Conservation (phyloP, 35 echinoderm and acorn worm species). For the Ophiothrix spiculata region DNA sequence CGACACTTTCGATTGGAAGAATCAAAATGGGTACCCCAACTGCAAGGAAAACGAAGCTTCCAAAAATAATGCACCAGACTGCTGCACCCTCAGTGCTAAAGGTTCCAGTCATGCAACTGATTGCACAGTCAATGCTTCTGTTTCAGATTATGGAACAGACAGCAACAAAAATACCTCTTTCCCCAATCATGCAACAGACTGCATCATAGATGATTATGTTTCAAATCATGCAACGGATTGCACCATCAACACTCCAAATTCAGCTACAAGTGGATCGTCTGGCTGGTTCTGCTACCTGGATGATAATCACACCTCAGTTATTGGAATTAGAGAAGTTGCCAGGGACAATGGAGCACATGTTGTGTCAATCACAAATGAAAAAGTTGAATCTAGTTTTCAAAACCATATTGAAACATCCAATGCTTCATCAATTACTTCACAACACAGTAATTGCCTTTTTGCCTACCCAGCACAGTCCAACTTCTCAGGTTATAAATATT, state of each 20-base stretch:
- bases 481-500: slow-evolving; percentile 80
- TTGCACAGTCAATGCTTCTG: not conserved
- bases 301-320: slow-evolving; percentile 85
- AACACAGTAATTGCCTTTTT: slow-evolving; percentile 49
- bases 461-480: slow-evolving; percentile 83
- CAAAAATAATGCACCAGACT: not conserved
- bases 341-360: slow-evolving; percentile 43
- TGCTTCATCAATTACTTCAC: not conserved
- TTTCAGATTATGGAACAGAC: not conserved
- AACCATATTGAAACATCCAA: not conserved
- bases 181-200: not conserved
- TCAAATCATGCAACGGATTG: not conserved
- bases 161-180: not conserved
- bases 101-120: not conserved
- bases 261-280: not conserved
- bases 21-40: not conserved
- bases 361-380: slow-evolving; percentile 20
- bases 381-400: slow-evolving; percentile 1
- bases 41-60: not conserved
- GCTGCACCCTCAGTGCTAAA: not conserved
- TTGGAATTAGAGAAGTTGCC: slow-evolving; percentile 90
- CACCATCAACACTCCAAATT: not conserved
- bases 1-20: slow-evolving; percentile 73
- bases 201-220: not conserved
- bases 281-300: slow-evolving; percentile 68